Evolutionary conservation across 2,888 invertebrate genomes (phyloP).

Genomic region (Caradrina clavipalpis): DNA sequence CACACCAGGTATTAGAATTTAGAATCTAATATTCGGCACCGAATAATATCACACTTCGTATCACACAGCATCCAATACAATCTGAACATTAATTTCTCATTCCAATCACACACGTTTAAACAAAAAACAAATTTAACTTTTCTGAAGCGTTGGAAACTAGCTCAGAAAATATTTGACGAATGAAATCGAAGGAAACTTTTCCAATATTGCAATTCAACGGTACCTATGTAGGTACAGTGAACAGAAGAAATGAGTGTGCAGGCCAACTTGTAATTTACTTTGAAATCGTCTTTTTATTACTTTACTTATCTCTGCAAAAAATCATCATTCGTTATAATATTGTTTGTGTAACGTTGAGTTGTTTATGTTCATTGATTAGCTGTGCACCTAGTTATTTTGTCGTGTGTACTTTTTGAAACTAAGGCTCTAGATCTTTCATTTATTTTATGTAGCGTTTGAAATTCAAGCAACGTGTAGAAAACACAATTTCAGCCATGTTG

Average conservation of each 20-base stretch:
- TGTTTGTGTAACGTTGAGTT: neutral
- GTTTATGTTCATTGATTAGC: neutral
- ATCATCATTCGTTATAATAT: neutral
- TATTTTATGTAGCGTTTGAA: slow-evolving; percentile 34
- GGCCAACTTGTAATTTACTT: neutral
- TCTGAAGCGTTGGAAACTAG: slow-evolving; percentile 44
- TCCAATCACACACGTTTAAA: slow-evolving; percentile 31
- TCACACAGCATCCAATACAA: neutral
- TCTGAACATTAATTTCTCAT: slow-evolving; percentile 26
- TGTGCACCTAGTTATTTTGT: neutral
- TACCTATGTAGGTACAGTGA: slow-evolving; percentile 16
- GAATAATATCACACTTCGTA: neutral
- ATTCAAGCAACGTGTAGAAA: slow-evolving; percentile 27
- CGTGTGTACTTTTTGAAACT: slow-evolving; percentile 16
- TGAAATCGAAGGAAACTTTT: slow-evolving; percentile 54
- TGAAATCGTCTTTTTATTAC: neutral
- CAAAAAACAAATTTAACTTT: slow-evolving; percentile 50
- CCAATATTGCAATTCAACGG: slow-evolving; percentile 51
- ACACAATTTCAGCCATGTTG: slow-evolving; percentile 25
- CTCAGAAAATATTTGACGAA: slow-evolving; percentile 56
- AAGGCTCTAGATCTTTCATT: slow-evolving; percentile 33
- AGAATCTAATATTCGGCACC: neutral
- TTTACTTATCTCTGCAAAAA: neutral
- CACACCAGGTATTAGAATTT: no score
- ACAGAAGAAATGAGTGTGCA: neutral